Percentiles rank a stretch among this genome's conserved stretches.
Conservation (phyloP, 2,888 invertebrate species). For the Miltochrista miniata region DNA sequence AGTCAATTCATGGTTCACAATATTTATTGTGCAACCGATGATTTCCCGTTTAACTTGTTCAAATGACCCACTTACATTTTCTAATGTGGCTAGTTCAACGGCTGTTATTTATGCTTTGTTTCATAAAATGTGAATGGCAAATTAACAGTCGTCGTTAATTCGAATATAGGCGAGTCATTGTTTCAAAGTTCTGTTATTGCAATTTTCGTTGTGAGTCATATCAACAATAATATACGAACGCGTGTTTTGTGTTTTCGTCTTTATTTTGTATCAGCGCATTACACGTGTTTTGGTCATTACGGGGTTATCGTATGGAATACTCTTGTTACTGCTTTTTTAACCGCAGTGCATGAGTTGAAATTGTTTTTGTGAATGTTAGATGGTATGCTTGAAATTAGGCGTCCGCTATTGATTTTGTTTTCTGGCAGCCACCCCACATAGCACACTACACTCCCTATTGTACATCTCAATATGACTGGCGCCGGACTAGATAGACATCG, state of each 20-base stretch:
- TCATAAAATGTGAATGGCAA: background rate
- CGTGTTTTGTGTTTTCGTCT: background rate
- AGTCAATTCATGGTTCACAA: constrained; percentile 19
- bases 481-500: background rate
- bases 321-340: no score
- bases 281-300: background rate
- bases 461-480: constrained; percentile 38
- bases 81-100: background rate
- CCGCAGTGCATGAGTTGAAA: background rate
- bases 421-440: constrained; percentile 66
- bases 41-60: constrained; percentile 40
- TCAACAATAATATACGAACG: constrained; percentile 2
- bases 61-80: constrained; percentile 26
- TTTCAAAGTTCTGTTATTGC: constrained; percentile 5
- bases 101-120: background rate
- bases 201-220: constrained; percentile 16
- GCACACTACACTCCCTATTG: constrained; percentile 42
- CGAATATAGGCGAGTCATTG: constrained; percentile 5
- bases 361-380: no score
- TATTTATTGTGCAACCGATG: constrained; percentile 44
- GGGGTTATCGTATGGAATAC: background rate
- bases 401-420: constrained; percentile 51
- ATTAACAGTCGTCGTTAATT: background rate
- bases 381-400: background rate
- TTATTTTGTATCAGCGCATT: background rate